Evolutionary conservation across 2,797 vertebrate genomes (phyloP).

Genomic region (Scolopax bukidnonensis): DNA sequence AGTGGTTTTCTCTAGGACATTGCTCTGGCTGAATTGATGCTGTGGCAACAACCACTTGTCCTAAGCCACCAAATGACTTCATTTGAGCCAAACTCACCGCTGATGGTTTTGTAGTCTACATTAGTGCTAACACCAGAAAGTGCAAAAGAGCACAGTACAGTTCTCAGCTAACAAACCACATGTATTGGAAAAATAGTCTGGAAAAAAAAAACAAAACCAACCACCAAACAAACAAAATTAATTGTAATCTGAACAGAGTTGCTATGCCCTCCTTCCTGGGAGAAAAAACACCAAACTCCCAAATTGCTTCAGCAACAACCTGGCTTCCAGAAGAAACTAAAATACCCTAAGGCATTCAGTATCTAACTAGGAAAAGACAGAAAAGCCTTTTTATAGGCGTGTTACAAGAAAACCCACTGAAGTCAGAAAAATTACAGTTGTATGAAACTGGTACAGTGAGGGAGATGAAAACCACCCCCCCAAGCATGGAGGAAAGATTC

Average conservation of each 20-base stretch:
- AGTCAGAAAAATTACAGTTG: not conserved
- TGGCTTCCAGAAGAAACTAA: not conserved
- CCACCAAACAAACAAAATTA: not conserved
- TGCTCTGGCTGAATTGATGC: not conserved
- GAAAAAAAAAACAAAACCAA: too few relatives aligned
- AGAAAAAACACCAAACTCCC: not conserved
- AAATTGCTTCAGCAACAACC: not conserved
- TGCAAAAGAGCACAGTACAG: not conserved
- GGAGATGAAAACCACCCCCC: not conserved
- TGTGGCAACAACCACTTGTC: not conserved
- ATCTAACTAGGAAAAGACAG: not conserved
- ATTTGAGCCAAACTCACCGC: not conserved
- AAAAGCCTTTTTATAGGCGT: not conserved
- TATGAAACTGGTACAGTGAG: not conserved
- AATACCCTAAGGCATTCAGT: not conserved
- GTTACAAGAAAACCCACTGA: not conserved
- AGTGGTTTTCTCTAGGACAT: rapidly evolving
- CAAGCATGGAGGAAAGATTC: rapidly evolving
- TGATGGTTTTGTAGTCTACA: not conserved
- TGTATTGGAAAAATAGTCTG: not conserved
- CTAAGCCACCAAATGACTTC: not conserved
- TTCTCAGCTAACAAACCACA: not conserved
- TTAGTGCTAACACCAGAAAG: not conserved
- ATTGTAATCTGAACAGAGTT: not conserved
- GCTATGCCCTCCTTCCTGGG: too few relatives aligned